Base-by-base conservation (phyloP, 2,797 vertebrate species). In the Enteromius anoplus region DNA sequence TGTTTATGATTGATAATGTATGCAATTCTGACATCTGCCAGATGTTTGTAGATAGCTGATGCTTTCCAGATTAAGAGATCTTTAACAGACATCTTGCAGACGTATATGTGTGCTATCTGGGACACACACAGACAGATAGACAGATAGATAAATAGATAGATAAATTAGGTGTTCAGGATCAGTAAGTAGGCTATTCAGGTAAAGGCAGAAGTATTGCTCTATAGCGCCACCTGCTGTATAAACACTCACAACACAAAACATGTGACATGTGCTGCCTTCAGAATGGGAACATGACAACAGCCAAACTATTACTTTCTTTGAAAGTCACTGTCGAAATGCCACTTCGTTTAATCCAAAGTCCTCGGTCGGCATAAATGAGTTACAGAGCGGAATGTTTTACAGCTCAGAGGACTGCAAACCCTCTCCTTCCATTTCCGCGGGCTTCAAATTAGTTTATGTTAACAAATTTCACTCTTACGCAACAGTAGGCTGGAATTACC, bases 141-240 rank as follows among this genome's bases (percentile, higher is more conserved):
- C 0, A 19, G 1, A 65, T 0, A 19, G 2, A 65, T 21, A n/a
- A n/a, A n/a, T n/a, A n/a, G n/a, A n/a, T n/a, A 19, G 1, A 65
- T 0, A 19, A 3, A 65, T 21, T 0, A 21, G 2, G 34, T 21
- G 64, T 21, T 66, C 37, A 8, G 37, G 37, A 40, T 40, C 10
- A 69, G 65, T 40, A n/a, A 37, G 6, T 37, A 37, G 37, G 37
- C 37, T 47, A 2, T 32, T 32, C 4, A 32, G 10, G 69, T 72
- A 49, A 71, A 19, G 29, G 3, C 71, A 75, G 34, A 47, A 60
- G 66, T 32, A 34, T 23, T 72, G 69, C 42, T 72, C 14, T 34
- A 23, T 72, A 62, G 29, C 34, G 79, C 79, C 79, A 49, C 29
- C 79, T 81, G 55, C 79, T 81, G 79, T 72, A 62, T 12, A 11